Evolutionary conservation across 1,140 invertebrate genomes (phyloP).

Genomic region (Orius laevigatus): DNA sequence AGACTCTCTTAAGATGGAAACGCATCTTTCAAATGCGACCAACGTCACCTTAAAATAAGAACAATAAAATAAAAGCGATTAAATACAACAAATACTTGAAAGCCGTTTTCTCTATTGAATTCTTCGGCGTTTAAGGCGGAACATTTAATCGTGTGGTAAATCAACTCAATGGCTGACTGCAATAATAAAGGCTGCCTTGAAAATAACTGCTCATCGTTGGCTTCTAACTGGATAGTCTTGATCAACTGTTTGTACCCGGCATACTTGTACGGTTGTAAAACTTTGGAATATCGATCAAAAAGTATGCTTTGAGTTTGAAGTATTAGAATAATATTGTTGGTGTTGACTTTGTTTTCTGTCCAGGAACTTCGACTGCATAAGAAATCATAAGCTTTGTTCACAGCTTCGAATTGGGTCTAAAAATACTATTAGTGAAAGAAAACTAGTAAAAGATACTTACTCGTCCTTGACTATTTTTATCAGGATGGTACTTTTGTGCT

Average conservation of each 20-base stretch:
- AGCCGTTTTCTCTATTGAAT: conserved; percentile 77
- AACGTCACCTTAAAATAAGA: conserved; percentile 51
- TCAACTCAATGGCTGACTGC: conserved; percentile 80
- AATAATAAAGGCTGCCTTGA: conserved; percentile 72
- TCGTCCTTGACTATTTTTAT: conserved; percentile 94
- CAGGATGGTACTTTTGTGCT: conserved; percentile 95
- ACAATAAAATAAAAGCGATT: too few species aligned
- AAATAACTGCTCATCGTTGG: conserved; percentile 83
- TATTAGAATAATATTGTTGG: conserved; percentile 90
- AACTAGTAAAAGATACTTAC: conserved; percentile 33
- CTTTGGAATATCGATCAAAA: conserved; percentile 82
- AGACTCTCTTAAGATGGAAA: conserved; percentile 67
- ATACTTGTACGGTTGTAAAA: conserved; percentile 93
- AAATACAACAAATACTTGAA: conserved; percentile 44
- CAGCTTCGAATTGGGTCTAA: conserved; percentile 80
- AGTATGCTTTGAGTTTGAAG: conserved; percentile 91
- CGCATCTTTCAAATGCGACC: conserved; percentile 80
- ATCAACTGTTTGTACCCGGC: conserved; percentile 96
- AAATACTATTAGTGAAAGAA: conserved; percentile 16
- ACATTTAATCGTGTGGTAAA: conserved; percentile 91
- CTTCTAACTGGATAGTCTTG: conserved; percentile 88
- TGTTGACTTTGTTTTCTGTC: conserved; percentile 78
- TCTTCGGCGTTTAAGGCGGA: conserved; percentile 97
- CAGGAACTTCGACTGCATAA: conserved; percentile 86
- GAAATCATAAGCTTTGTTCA: conserved; percentile 96